Base-by-base conservation (phyloP, 37 sponge, comb jelly and placozoan genomes). In the Diacarnus erythraeanus region DNA sequence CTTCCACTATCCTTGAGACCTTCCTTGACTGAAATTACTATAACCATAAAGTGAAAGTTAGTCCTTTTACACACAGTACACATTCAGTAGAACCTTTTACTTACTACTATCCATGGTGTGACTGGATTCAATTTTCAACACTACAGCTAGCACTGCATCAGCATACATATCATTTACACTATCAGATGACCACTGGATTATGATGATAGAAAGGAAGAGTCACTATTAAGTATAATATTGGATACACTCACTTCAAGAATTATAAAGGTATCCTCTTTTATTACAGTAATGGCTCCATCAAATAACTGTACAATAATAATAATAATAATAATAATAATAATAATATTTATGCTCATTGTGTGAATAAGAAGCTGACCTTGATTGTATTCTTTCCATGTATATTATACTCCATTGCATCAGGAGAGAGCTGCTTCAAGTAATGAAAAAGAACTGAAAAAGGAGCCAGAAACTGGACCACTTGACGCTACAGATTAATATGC, bases 91-190 rank as follows among this genome's bases (percentile, higher is more conserved):
- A 47, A 47, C 12, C 71, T 30, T 31, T 6, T 47, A 15, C 51
- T 12, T 15, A 6, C 12, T 12, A 47, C 51, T 47, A 12, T 47
- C 51, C 12, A 47, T 47, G 51, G 51, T 47, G 51, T 6, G 51
- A 12, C 51, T 47, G 51, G 51, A 47, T 6, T 72, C 61, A 0
- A 98, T 77, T 69, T 96, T 92, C 59, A 96, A 29, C 34, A 96
- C 78, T 31, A 93, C 81, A 18, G 94, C 86, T 58, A 96, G 83
- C 40, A 98, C 96, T 57, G 99, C 96, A 83, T 98, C 99, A 34
- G 99, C 99, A 80, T 87, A 98, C 94, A 98, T 94, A 75, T 98
- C 99, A 72, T 91, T 87, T 40, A 86, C 80, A 78, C 84, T 60
- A 71, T 88, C 93, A 26, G 90, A 92, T 8, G 71, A 65, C 99